Evolutionary conservation across 30 jellyfish, hydroid and myxozoan species (phyloP), one percentile per base, ranked within the genome.

Genomic region (Hydractinia echinata): DNA sequence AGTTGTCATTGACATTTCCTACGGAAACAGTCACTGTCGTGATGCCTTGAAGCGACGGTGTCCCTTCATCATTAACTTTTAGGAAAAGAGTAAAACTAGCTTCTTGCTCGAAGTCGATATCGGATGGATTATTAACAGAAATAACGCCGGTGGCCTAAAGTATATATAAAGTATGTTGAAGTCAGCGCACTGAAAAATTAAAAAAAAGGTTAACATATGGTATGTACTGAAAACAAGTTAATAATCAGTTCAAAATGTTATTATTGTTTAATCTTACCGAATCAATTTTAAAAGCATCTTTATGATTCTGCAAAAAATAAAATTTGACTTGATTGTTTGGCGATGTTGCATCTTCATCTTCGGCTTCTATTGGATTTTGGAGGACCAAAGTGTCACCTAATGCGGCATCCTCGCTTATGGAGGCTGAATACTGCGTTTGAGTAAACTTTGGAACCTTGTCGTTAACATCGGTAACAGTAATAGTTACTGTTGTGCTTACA

Each of bases 1-100:
- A 67, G 80, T 91, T 91, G 68, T 91, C 98, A 80, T 91, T 91
- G 14, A 72, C 95, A 79, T 91, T 95, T 51, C 62, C 48, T 19
- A 91, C 92, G 68, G 71, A 20, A 68, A 91, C 71, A 4, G 10
- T 52, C 19, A 60, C 81, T 0, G 53, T 39, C 61, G 70, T 83
- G 10, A 84, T 39, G 16, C 77, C 55, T 39, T 86, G 77, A 51
- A 91, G 71, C 13, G 89, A 48, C 5, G 98, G 98, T 49, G 74
- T 61, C 44, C 98, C 98, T 73, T 83, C 79, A 76, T 91, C 98
- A 49, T 52, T 73, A 14, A 70, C 98, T 64, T 51, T 7, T 7
- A 64, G 10, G 74, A 6, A 64, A 6, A 64, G 19, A 4, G 74
- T 64, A 0, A 64, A n/a, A 6, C 8, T 6, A 64, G 19, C 39